Base-by-base conservation (phyloP, 2,113 vertebrate genomes). In the Indicator maculatus region DNA sequence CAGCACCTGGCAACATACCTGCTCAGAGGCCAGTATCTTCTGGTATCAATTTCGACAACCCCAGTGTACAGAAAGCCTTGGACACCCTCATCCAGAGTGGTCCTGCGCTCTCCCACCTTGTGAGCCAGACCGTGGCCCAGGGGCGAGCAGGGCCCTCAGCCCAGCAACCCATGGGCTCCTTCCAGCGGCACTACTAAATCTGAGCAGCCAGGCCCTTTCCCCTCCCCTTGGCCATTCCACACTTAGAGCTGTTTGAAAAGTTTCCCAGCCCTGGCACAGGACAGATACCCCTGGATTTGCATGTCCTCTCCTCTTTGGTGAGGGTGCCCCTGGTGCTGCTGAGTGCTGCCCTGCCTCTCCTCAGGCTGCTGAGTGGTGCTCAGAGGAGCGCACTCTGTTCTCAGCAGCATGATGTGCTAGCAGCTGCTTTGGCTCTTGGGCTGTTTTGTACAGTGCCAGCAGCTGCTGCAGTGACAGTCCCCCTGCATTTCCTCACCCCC, bases 41-140 rank as follows among this genome's bases (percentile, higher is more conserved):
- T 64, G 98, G 98, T 61, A 99, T 99, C 97, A 99, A 99, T 97
- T 99, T 99, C 66, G 99, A 99, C 97, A 99, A 99, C 98, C 99
- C 99, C 8, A 99, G 99, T 76, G 99, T 99, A 78, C 99, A 99
- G 98, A 99, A 99, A 94, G 99, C 99, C 60, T 98, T 99, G 86
- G 99, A 99, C 97, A 99, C 99, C 14, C 98, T 99, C 45, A 99
- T 99, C 95, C 99, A 99, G 98, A 99, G 99, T 39, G 99, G 99
- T 59, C 99, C 99, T 23, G 97, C 99, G 11, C 98, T 99, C 89
- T 99, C 99, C 92, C 99, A 99, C 96, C 96, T 99, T 45, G 99
- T 99, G 75, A 98, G 97, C 83, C 98, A 98, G 88, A 97, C 98
- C 0, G 95, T 98, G 89, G 97, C 97, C 70, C 98, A 98, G 92